Conservation (phyloP, 2,888 invertebrate genomes). For the Megamerina dolium region DNA sequence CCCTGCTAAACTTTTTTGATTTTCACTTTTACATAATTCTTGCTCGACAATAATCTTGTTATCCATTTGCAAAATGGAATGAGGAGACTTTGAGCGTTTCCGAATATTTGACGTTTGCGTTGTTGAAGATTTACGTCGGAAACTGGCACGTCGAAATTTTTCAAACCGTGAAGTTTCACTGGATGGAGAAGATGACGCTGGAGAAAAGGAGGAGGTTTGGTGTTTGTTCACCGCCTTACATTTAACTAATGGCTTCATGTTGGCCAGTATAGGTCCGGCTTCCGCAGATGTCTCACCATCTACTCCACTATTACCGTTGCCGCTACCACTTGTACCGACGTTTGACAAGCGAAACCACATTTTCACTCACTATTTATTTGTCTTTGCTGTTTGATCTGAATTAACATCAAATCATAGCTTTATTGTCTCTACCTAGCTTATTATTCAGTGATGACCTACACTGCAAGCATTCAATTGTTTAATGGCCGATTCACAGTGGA, state of each 20-base stretch:
- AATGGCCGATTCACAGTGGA: no score
- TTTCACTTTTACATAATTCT: background rate
- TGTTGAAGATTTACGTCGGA: constrained; percentile 25
- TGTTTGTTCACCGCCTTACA: no score
- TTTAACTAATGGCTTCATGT: background rate
- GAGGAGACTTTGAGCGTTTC: constrained; percentile 31
- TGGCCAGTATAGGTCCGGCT: background rate
- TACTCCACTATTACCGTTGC: constrained; percentile 5
- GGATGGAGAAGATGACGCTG: background rate
- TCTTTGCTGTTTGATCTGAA: no score
- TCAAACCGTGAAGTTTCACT: constrained; percentile 24
- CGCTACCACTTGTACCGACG: constrained; percentile 9
- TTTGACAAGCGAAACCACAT: constrained; percentile 27
- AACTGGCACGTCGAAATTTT: constrained; percentile 29
- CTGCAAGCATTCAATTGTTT: no score
- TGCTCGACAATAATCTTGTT: background rate
- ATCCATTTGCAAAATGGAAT: constrained; percentile 17
- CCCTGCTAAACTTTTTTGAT: background rate
- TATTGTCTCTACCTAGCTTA: no score
- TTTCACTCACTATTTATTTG: constrained; percentile 14
- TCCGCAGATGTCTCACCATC: constrained; percentile 12
- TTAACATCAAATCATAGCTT: no score
- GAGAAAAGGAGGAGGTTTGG: background rate
- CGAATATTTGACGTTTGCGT: constrained; percentile 12
- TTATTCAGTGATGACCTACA: no score